These are phyloP conservation scores for Tapera naevia DNA, from an alignment of 2,797 vertebrate species.

Conservation along the genomic window DNA sequence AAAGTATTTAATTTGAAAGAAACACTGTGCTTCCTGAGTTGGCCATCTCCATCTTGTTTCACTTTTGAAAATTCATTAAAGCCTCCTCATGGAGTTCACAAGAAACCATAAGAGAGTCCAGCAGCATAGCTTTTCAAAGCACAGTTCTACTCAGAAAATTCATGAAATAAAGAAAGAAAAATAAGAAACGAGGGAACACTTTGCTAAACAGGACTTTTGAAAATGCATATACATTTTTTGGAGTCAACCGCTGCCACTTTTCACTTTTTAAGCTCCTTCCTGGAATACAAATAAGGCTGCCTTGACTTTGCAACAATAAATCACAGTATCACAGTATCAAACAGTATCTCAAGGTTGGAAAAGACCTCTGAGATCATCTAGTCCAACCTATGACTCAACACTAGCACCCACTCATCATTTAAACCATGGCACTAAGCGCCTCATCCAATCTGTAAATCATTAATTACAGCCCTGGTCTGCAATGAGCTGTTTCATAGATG, in stretches of 20 bases:
- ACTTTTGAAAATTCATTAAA: neutral
- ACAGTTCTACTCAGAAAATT: neutral
- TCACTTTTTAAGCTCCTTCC: neutral
- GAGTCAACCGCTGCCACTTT: neutral
- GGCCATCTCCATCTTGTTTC: neutral
- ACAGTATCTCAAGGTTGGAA: no score
- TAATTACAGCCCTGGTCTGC: no score
- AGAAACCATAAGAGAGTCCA: neutral
- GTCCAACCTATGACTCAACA: no score
- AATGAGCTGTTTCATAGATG: no score
- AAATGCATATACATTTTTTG: fast-evolving
- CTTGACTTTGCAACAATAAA: fast-evolving
- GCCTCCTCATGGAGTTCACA: neutral
- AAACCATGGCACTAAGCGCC: no score
- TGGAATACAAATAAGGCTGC: fast-evolving
- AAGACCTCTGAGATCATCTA: no score
- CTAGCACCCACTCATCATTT: no score
- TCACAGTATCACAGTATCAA: no score
- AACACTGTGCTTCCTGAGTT: neutral
- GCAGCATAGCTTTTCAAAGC: neutral
- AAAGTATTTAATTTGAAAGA: neutral
- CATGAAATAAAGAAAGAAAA: neutral
- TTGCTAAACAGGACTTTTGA: neutral
- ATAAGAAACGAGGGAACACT: fast-evolving
- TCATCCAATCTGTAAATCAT: no score